Conservation (phyloP, 2,888 invertebrate species). For the Sturmia bella region DNA sequence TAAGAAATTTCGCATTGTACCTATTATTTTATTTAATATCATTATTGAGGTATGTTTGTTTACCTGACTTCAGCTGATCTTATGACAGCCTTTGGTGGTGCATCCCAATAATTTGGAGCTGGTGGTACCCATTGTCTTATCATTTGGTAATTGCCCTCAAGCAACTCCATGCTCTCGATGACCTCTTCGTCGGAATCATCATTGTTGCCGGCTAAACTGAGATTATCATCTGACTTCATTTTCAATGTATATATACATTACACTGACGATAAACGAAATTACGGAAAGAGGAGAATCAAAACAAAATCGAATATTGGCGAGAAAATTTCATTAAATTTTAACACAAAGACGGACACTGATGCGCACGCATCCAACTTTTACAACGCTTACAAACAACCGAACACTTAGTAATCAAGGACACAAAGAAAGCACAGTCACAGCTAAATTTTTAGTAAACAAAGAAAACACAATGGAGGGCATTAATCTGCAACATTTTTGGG, state of each 20-base stretch:
- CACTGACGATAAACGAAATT: constrained; percentile 19
- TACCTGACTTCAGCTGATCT: constrained; percentile 82
- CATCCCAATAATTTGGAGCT: constrained; percentile 81
- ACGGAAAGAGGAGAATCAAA: constrained; percentile 54
- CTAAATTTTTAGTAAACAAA: constrained; percentile 48
- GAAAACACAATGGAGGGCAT: constrained; percentile 30
- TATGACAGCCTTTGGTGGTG: constrained; percentile 81
- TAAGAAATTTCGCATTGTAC: neutral
- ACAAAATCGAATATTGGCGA: constrained; percentile 61
- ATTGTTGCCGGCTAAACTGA: constrained; percentile 73
- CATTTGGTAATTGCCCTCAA: constrained; percentile 81
- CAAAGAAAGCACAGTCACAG: constrained; percentile 37
- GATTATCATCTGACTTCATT: constrained; percentile 76
- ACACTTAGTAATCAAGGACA: constrained; percentile 46
- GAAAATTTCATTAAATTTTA: constrained; percentile 70
- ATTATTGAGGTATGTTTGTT: constrained; percentile 38
- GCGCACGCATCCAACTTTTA: constrained; percentile 64
- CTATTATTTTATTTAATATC: neutral
- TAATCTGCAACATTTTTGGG: constrained; percentile 60
- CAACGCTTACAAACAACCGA: constrained; percentile 4
- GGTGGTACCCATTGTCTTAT: constrained; percentile 81
- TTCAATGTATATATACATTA: constrained; percentile 58
- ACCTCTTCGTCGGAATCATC: constrained; percentile 81
- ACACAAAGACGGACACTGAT: constrained; percentile 71
- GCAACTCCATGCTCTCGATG: constrained; percentile 81